These are phyloP conservation scores for Rhorus exstirpatorius DNA, from an alignment of 2,888 invertebrate genomes.

Conservation along the genomic window DNA sequence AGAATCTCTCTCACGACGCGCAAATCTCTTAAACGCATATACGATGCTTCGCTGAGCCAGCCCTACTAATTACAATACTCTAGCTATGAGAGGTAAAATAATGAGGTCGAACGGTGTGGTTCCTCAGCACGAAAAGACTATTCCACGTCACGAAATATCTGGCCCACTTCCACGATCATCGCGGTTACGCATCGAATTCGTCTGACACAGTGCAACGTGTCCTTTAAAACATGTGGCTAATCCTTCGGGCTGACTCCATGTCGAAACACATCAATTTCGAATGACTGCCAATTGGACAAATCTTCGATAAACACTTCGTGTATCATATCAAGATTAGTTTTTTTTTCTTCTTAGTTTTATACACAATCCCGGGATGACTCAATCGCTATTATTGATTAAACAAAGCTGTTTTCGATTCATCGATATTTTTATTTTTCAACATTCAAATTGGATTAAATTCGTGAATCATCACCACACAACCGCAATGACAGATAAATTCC, in stretches of 20 bases:
- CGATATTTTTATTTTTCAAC: too few species aligned
- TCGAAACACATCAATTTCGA: too few species aligned
- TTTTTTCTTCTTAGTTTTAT: background rate
- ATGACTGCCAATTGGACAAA: background rate
- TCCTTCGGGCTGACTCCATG: too few species aligned
- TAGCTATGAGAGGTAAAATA: background rate
- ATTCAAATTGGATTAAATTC: too few species aligned
- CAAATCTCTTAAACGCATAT: constrained; percentile 16
- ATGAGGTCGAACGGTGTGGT: constrained; percentile 33
- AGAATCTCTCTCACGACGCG: constrained; percentile 41
- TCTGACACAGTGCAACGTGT: constrained; percentile 2
- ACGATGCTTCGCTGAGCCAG: constrained; percentile 27
- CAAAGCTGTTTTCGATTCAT: too few species aligned
- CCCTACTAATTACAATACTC: constrained; percentile 37
- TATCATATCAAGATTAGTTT: background rate
- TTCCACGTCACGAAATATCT: constrained; percentile 37
- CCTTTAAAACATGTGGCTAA: constrained; percentile 6
- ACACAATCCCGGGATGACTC: background rate
- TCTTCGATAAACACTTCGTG: too few species aligned
- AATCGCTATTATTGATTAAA: background rate
- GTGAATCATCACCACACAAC: too few species aligned
- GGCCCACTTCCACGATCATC: constrained; percentile 55
- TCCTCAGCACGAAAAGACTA: constrained; percentile 24
- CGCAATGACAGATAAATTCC: background rate
- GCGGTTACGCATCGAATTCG: constrained; percentile 37